Percentiles rank a stretch among this genome's conserved stretches.
Evolutionary conservation across 2,113 vertebrate species (phyloP).

Genomic region (Tympanuchus pallidicinctus): DNA sequence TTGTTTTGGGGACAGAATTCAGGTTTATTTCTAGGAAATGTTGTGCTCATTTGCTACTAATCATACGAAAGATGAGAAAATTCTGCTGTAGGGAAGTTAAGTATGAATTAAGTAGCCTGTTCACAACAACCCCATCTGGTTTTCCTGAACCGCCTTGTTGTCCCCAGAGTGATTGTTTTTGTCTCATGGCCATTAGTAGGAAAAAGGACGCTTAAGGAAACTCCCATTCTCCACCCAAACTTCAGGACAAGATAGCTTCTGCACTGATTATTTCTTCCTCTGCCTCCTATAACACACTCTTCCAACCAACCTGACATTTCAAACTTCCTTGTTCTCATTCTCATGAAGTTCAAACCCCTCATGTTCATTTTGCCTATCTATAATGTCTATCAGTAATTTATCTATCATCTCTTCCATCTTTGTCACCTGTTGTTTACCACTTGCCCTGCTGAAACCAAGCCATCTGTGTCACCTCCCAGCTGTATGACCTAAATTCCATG

Average conservation of each 20-base stretch:
- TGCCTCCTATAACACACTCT: neutral
- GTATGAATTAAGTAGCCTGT: neutral
- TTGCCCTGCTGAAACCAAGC: neutral
- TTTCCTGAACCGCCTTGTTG: neutral
- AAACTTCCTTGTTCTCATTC: neutral
- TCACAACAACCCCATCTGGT: neutral
- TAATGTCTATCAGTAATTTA: neutral
- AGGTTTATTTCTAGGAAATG: constrained; percentile 11
- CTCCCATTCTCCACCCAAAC: neutral
- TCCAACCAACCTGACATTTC: neutral
- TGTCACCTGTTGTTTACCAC: neutral
- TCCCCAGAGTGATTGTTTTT: neutral
- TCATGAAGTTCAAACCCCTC: neutral
- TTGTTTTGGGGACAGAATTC: neutral
- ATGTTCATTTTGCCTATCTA: neutral
- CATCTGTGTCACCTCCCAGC: neutral
- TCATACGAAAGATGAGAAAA: neutral
- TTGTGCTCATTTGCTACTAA: neutral
- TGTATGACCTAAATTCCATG: neutral
- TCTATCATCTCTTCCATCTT: neutral
- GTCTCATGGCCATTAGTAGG: neutral
- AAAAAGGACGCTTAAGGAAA: neutral
- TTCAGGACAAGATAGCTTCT: neutral
- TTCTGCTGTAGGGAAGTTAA: neutral
- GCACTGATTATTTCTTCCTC: neutral